Evolutionary conservation across 1,140 invertebrate species (phyloP), one percentile per base, ranked within the genome.

Genomic region (Leptinotarsa texana): DNA sequence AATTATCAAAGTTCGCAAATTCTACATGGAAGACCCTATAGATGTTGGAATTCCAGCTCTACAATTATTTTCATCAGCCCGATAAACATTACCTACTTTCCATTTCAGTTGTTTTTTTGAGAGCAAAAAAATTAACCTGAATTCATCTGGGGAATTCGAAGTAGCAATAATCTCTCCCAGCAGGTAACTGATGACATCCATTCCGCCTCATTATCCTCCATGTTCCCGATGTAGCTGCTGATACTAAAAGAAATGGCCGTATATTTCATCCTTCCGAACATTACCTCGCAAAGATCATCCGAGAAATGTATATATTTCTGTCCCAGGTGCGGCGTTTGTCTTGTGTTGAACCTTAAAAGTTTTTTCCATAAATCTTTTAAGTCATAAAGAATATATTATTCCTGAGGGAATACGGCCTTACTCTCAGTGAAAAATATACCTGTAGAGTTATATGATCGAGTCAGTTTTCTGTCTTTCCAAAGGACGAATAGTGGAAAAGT

Each of bases 321-420:
- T 70, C 69, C 48, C 69, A 70, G 69, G 69, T 70, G 69, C 49
- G 51, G 51, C 49, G 48, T 70, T 57, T 61, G 51, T 70, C 69
- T 70, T 70, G 48, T 57, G 47, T 69, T 48, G 67, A 48, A 69
- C 67, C 67, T 70, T 57, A 70, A 70, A 70, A 70, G 69, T 70
- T 70, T 70, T 61, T 24, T 51, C 69, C 69, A 61, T 70, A 70
- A 70, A 70, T 70, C 69, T 70, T 70, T 70, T 27, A 21, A 70
- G 69, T 42, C 69, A 70, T 70, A 70, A 70, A 70, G 66, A 70
- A 70, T 70, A 48, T 70, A 70, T 70, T 70, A 70, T 57, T 57
- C 47, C 69, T 70, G 24, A 13, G 33, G 69, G 47, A 70, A 51
- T 22, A 70, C 22, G 47, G 63, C 63, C 63, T 33, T 21, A 65